phyloP scores from a whole-genome alignment of 2,888 invertebrate species.

The Brachypterus glaber region DNA sequence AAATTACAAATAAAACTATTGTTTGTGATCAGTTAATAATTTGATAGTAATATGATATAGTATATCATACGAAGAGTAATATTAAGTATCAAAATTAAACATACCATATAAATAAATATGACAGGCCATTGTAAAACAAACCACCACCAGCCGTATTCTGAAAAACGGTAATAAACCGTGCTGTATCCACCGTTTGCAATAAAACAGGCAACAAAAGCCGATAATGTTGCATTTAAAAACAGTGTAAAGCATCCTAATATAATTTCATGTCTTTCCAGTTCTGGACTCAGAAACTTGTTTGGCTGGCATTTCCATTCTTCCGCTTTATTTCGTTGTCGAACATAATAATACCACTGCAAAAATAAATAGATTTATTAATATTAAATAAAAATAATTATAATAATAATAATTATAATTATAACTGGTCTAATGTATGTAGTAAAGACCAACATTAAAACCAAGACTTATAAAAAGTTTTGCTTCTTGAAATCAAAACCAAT shows the following conservation, averaged over 20 bases:
- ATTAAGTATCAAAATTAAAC: too few relatives aligned
- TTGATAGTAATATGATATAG: too few relatives aligned
- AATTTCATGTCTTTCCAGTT: conserved; percentile 60
- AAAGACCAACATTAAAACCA: too few relatives aligned
- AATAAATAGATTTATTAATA: too few relatives aligned
- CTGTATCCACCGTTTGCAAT: conserved; percentile 58
- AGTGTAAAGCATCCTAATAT: conserved; percentile 52
- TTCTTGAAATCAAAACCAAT: too few relatives aligned
- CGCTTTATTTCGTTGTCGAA: conserved; percentile 49
- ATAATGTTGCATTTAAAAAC: conserved; percentile 45
- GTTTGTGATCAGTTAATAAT: too few relatives aligned
- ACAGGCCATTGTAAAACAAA: conserved; percentile 54
- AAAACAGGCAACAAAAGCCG: conserved; percentile 55
- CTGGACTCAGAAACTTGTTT: conserved; percentile 54
- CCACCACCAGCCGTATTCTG: conserved; percentile 56
- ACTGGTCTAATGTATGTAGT: too few relatives aligned
- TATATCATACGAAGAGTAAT: too few relatives aligned
- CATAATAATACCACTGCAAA: conserved; percentile 62
- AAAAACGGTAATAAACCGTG: conserved; percentile 52
- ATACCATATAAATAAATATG: conserved; percentile 54
- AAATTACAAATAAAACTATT: too few relatives aligned
- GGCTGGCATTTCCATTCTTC: conserved; percentile 69
- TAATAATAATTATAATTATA: too few relatives aligned
- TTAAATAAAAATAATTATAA: too few relatives aligned
- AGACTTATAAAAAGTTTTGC: too few relatives aligned